Evolutionary conservation across 2,888 invertebrate genomes (phyloP), one percentile per base, ranked within the genome.

Genomic region (Eupelmus urozonus): DNA sequence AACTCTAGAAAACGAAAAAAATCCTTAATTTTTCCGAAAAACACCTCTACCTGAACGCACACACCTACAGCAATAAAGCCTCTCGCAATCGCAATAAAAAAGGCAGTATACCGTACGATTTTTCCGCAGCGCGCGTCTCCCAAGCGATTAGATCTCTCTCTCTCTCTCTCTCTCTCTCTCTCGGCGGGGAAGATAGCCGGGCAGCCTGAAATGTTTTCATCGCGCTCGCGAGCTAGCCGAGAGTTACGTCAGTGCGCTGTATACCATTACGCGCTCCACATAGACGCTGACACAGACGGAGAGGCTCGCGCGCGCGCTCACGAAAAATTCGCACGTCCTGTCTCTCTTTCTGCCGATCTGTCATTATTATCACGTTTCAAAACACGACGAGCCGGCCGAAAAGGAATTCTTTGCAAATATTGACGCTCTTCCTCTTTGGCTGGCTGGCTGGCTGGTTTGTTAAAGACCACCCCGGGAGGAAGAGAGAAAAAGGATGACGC

Each of bases 281-380:
- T n/a, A n/a, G n/a, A n/a, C n/a, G n/a, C n/a, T n/a, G n/a, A n/a
- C n/a, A n/a, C n/a, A n/a, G n/a, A n/a, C n/a, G n/a, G n/a, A n/a
- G n/a, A n/a, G n/a, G n/a, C n/a, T n/a, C n/a, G n/a, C n/a, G n/a
- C n/a, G n/a, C n/a, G n/a, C n/a, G n/a, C n/a, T n/a, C n/a, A n/a
- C n/a, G n/a, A 53, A 18, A 34, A 66, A 25, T 27, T 45, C 25
- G 63, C 67, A 13, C 69, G 69, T 59, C 25, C 34, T 25, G 18
- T 18, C 20, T n/a, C n/a, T n/a, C 40, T 4, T 11, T 20, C 42
- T 20, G 40, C 20, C 70, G 59, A 59, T 59, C 40, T 20, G 49
- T 49, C 49, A 29, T 59, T 70, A 29, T 51, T 71, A 60, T 71
- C 71, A 27, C 51, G 53, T 71, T 71, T 71, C 71, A 71, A 71